Evolutionary conservation across 1,140 invertebrate genomes (phyloP).

Genomic region (Drosophila tani): DNA sequence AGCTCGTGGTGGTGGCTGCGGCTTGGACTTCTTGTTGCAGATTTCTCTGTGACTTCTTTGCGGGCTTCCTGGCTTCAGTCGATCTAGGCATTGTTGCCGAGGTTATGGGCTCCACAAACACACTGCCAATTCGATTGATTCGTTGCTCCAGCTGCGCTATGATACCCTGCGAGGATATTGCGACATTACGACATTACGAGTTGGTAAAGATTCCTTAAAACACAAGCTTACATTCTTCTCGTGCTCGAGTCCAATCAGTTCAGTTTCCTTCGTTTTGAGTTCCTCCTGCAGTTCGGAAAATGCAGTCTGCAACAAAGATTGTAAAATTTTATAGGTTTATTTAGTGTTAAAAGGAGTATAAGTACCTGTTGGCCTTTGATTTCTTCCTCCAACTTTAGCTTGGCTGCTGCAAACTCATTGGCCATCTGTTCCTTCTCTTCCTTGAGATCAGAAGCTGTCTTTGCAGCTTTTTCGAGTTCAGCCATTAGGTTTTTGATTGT

Average conservation of each 20-base stretch:
- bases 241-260: neutral
- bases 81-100: no score
- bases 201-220: neutral
- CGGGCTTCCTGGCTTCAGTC: neutral
- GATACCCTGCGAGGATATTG: neutral
- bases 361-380: no score
- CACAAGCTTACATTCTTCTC: slow-evolving; percentile 3
- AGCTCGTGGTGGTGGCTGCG: fast-evolving
- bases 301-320: neutral
- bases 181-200: neutral
- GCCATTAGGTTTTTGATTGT: neutral
- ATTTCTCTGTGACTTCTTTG: no score
- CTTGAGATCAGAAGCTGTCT: neutral
- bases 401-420: neutral
- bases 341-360: no score
- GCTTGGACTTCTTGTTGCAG: no score
- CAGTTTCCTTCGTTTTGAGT: neutral
- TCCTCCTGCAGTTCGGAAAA: neutral
- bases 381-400: neutral
- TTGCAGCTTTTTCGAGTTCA: neutral
- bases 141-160: neutral
- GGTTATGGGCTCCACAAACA: neutral
- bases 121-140: neutral
- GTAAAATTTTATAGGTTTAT: neutral
- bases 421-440: neutral